These are phyloP conservation scores for Micromesistius poutassou DNA, from an alignment of 2,797 vertebrate genomes.

Conservation along the genomic window DNA sequence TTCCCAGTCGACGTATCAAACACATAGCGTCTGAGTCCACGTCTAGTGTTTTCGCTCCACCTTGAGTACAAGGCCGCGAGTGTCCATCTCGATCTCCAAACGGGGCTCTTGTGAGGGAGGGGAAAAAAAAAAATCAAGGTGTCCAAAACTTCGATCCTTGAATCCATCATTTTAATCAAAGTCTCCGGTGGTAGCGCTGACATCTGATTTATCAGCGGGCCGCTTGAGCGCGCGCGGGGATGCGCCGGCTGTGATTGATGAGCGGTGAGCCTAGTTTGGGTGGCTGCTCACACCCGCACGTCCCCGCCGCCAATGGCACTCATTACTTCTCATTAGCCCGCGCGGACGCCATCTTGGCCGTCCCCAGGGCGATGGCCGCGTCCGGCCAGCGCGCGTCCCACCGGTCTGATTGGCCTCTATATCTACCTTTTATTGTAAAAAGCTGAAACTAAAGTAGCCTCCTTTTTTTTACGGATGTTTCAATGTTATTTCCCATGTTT, in stretches of 20 bases:
- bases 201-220: neutral
- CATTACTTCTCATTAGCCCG: conserved; percentile 32
- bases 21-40: neutral
- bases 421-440: conserved; percentile 15
- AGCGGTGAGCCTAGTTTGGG: neutral
- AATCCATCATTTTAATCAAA: conserved; percentile 4
- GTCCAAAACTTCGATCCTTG: neutral
- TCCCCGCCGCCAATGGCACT: conserved; percentile 16
- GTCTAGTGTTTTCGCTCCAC: neutral
- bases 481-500: neutral
- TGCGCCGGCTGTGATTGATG: neutral
- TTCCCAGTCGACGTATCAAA: neutral
- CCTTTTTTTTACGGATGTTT: neutral
- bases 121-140: neutral
- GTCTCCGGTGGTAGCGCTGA: neutral
- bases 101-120: neutral
- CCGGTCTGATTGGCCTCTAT: conserved; percentile 40
- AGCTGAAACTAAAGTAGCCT: neutral
- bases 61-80: too few relatives aligned
- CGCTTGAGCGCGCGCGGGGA: neutral
- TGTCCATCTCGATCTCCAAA: too few relatives aligned
- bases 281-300: conserved; percentile 5
- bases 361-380: conserved; percentile 48
- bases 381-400: conserved; percentile 39
- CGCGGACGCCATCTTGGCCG: conserved; percentile 46